These are phyloP conservation scores for Polyommatus icarus DNA, from an alignment of 2,888 invertebrate species.

Conservation along the genomic window DNA sequence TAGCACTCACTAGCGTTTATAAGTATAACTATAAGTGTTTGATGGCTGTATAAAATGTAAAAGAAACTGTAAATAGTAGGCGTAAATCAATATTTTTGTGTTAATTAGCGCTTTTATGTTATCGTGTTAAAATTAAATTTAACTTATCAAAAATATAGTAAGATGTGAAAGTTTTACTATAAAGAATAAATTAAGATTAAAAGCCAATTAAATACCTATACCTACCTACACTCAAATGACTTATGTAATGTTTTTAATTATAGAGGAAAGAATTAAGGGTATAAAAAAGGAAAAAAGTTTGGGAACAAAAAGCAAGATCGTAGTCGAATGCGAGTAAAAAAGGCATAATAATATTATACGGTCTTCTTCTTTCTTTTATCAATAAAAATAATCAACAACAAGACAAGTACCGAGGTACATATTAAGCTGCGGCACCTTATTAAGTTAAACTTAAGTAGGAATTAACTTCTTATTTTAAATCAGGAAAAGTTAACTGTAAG, in stretches of 20 bases:
- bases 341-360: no score
- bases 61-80: background rate
- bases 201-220: background rate
- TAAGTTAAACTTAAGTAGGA: no score
- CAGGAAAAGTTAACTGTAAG: no score
- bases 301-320: background rate
- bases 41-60: constrained; percentile 12
- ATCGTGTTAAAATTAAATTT: background rate
- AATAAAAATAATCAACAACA: background rate
- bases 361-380: no score
- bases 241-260: background rate
- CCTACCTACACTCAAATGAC: background rate
- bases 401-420: no score
- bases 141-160: background rate
- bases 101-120: background rate
- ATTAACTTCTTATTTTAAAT: no score
- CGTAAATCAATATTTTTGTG: background rate
- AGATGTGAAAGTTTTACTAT: background rate
- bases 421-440: no score
- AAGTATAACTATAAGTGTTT: constrained; percentile 1
- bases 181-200: background rate
- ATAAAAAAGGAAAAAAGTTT: background rate
- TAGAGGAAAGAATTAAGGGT: background rate
- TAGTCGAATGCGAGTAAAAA: background rate
- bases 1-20: constrained; percentile 26